Percentiles rank a stretch among this genome's conserved stretches.
These are phyloP conservation scores for Anthonomus grandis DNA, from an alignment of 1,140 invertebrate genomes.

Conservation along the genomic window DNA sequence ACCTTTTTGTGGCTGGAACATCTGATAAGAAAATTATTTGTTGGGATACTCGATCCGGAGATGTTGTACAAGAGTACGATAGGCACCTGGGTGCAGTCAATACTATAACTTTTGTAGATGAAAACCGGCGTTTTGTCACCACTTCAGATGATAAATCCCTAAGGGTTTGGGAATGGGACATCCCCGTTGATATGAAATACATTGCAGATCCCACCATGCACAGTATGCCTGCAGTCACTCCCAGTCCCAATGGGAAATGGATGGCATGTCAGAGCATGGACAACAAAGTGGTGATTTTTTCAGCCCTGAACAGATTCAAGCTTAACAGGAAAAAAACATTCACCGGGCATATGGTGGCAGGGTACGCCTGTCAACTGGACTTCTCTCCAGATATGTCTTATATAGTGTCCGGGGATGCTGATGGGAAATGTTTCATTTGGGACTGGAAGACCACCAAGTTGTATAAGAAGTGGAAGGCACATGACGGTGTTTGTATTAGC, in stretches of 20 bases:
- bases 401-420: conserved; percentile 97
- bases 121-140: conserved; percentile 95
- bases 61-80: conserved; percentile 98
- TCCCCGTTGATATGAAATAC: conserved; percentile 99
- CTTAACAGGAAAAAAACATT: conserved; percentile 98
- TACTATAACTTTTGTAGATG: conserved; percentile 98
- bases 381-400: conserved; percentile 99
- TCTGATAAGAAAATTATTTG: conserved; percentile 99
- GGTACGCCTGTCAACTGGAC: conserved; percentile 95
- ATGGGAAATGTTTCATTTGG: conserved; percentile 98
- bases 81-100: conserved; percentile 97
- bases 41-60: conserved; percentile 93
- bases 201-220: conserved; percentile 99
- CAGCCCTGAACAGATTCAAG: conserved; percentile 94
- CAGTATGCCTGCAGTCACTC: conserved; percentile 95
- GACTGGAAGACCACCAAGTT: conserved; percentile 99
- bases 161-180: conserved; percentile 99
- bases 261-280: conserved; percentile 99
- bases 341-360: conserved; percentile 96
- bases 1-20: conserved; percentile 97
- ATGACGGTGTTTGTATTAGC: conserved; percentile 94
- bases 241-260: conserved; percentile 97
- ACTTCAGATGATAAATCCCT: conserved; percentile 99
- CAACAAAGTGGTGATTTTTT: conserved; percentile 98
- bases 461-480: conserved; percentile 98